These are phyloP conservation scores for Acleris laterana DNA, from an alignment of 2,888 invertebrate genomes.

Conservation along the genomic window DNA sequence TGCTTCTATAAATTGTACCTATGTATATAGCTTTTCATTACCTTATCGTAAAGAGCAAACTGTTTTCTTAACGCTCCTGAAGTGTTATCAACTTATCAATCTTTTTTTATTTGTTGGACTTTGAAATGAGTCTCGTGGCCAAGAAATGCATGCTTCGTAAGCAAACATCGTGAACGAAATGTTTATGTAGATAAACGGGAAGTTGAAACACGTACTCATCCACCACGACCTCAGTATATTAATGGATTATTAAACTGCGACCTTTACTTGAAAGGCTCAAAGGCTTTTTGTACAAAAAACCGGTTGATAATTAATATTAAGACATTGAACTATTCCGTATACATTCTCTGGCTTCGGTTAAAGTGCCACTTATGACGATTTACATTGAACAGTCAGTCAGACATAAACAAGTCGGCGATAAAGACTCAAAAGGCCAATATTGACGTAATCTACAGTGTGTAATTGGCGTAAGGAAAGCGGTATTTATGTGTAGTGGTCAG, in stretches of 20 bases:
- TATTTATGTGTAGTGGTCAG: too few relatives aligned
- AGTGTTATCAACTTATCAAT: too few relatives aligned
- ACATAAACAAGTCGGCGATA: neutral
- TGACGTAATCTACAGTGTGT: neutral
- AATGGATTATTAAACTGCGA: slow-evolving; percentile 5
- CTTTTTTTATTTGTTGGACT: too few relatives aligned
- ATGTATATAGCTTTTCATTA: too few relatives aligned
- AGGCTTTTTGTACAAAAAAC: neutral
- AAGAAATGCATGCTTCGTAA: too few relatives aligned
- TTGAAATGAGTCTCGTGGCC: too few relatives aligned
- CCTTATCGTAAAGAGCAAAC: too few relatives aligned
- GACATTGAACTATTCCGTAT: slow-evolving; percentile 25
- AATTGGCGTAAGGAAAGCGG: too few relatives aligned
- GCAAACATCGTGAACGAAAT: too few relatives aligned
- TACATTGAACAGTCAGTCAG: too few relatives aligned
- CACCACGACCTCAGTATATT: neutral
- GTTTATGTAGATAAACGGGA: neutral
- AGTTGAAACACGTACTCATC: neutral
- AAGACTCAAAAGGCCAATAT: neutral
- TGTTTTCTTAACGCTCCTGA: too few relatives aligned
- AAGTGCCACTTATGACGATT: slow-evolving; percentile 3
- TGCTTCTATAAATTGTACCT: too few relatives aligned
- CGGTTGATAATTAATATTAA: slow-evolving; percentile 1
- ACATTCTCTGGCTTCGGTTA: slow-evolving; percentile 4
- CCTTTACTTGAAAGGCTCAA: slow-evolving; percentile 1